Base-by-base conservation (phyloP, 1,140 invertebrate species). In the Heliconius himera region DNA sequence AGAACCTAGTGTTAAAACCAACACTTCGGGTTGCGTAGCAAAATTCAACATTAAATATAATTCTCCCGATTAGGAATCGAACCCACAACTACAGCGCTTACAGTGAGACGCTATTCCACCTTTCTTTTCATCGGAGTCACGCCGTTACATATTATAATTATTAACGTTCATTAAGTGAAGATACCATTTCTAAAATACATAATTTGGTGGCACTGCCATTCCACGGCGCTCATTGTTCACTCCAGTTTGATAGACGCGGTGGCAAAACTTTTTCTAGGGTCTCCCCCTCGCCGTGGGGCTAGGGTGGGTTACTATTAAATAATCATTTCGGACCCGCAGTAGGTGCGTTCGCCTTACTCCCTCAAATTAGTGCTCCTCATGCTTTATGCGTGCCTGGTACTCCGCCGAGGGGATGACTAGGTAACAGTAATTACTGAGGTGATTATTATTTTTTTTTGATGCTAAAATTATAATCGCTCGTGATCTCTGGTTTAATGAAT, bases 291-390 rank as follows among this genome's bases (percentile, higher is more conserved):
- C 77, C 72, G 73, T 76, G 80, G 82, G 73, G 76, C 76, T 78
- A 49, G 81, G 85, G 81, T 83, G 88, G 87, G 85, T 89, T 92
- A 90, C 92, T 91, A 93, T 92, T 93, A 92, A 93, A 93, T 93
- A 93, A 93, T 92, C 91, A 92, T 92, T 93, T 92, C 87, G 90
- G 85, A 85, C 88, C 86, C 84, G 88, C 77, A 80, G 81, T 89
- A 90, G 88, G 86, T 89, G 88, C 84, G 87, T 81, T 82, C 75
- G 80, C 84, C 88, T 91, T 89, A 89, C 87, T 87, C 81, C 81
- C 79, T 80, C 85, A 85, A 91, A 92, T 91, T 90, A 90, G 87
- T 88, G 74, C 79, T 85, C 75, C 82, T 87, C 78, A 73, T 87
- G 81, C 79, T 84, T 90, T 86, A 88, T 93, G 88, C 77, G 78